phyloP scores from a whole-genome alignment of 2,113 vertebrate species.

The Platycercus adscitus region DNA sequence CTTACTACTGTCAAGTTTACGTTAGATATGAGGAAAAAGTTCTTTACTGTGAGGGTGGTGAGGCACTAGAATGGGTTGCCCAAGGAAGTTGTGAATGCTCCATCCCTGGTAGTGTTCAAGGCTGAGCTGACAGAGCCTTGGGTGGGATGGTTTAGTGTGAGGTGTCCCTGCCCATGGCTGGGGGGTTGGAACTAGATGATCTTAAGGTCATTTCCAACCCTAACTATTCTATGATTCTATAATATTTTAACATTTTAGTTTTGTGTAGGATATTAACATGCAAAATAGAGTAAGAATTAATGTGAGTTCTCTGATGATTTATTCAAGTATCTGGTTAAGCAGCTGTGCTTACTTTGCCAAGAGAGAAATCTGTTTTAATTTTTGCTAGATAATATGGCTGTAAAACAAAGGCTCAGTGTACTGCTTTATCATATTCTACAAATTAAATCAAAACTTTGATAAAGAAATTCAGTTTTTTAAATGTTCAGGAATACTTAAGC shows the following conservation, averaged over 20 bases:
- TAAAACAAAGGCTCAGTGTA: not conserved
- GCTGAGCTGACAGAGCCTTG: too few species aligned
- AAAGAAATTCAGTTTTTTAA: not conserved
- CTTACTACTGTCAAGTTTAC: too few species aligned
- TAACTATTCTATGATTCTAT: too few species aligned
- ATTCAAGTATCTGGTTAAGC: not conserved
- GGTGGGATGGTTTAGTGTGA: too few species aligned
- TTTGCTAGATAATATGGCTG: not conserved
- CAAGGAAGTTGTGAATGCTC: too few species aligned
- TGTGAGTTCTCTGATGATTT: not conserved
- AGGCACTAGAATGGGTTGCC: too few species aligned
- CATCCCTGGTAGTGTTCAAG: too few species aligned
- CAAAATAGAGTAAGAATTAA: not conserved
- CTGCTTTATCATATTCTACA: not conserved
- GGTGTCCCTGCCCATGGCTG: too few species aligned
- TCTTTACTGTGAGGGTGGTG: too few species aligned
- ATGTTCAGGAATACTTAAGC: not conserved
- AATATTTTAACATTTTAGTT: not conserved
- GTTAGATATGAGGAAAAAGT: too few species aligned
- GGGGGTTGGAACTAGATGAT: too few species aligned
- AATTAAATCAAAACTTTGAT: not conserved
- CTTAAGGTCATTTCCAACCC: too few species aligned
- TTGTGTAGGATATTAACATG: not conserved
- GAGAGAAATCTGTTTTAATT: not conserved
- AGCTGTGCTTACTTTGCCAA: not conserved